Evolutionary conservation across 2,888 invertebrate genomes (phyloP), one percentile per base, ranked within the genome.

Genomic region (Heliothis peltigera): DNA sequence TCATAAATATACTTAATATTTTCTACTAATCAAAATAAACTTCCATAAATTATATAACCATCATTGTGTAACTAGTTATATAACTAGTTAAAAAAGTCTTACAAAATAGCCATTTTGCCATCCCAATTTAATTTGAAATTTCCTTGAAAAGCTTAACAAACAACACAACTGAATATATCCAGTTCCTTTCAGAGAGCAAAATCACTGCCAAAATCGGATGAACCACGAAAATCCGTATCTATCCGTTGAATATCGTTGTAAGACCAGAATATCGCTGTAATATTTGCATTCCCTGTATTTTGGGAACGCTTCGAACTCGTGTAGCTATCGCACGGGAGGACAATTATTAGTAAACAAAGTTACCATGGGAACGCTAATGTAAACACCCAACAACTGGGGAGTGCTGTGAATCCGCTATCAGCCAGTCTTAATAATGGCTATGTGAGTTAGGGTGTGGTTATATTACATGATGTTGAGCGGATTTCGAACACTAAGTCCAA

Each of bases 371-470:
- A 87, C 85, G 47, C 70, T 71, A 79, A 75, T 75, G 80, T 84
- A 86, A 85, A 86, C 85, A 86, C 42, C 67, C 60, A 58, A 28
- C 53, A 39, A 60, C 60, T 58, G 58, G 75, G 70, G 75, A 77
- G 76, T 70, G 75, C 64, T 74, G 76, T 77, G 77, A 74, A 77
- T 81, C 70, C 64, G 64, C 65, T 60, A 78, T 64, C 53, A 77
- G 75, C 77, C 80, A 72, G 82, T 84, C 80, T 75, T 82, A 82
- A 82, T 85, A 84, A 83, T 72, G 75, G 75, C 77, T 70, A 80
- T 80, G 76, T 76, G 62, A 63, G 66, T 77, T 46, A 61, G 53
- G 62, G 58, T 21, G 51, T 25, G 19, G 10, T 4, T 19, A 51
- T 54, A 5, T 55, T 53, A 57, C 35, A 17, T 21, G 12, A 6